A percentile compares a stretch with the other conserved stretches of the same genome.
Conservation (phyloP, 2,797 vertebrate genomes). For the Silurus aristotelis region DNA sequence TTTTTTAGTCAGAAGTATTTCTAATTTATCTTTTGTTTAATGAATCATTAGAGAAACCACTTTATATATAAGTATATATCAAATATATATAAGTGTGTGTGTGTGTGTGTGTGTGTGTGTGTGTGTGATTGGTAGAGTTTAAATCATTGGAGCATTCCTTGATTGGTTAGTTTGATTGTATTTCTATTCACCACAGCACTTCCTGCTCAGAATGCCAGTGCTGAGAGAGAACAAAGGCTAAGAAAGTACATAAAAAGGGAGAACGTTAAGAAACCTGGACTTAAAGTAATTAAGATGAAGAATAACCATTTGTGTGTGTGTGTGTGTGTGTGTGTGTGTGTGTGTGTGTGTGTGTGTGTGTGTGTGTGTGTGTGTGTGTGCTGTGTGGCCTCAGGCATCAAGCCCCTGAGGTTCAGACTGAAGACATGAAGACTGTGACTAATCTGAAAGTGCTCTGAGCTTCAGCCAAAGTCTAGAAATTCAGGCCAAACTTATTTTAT, state of each 20-base stretch:
- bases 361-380: slow-evolving; percentile 2
- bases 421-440: slow-evolving; percentile 35
- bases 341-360: slow-evolving; percentile 21
- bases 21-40: neutral
- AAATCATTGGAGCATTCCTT: neutral
- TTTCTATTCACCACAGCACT: neutral
- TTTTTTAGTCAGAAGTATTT: neutral
- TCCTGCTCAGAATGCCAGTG: slow-evolving; percentile 29
- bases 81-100: no score
- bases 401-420: slow-evolving; percentile 49
- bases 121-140: neutral
- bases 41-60: neutral
- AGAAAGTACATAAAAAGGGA: slow-evolving; percentile 23
- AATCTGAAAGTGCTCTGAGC: slow-evolving; percentile 48
- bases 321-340: slow-evolving; percentile 13
- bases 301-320: neutral
- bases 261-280: slow-evolving; percentile 30
- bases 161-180: neutral
- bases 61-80: no score
- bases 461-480: slow-evolving; percentile 47
- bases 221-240: slow-evolving; percentile 32
- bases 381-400: slow-evolving; percentile 50
- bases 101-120: no score
- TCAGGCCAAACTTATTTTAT: slow-evolving; percentile 32
- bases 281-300: slow-evolving; percentile 53